Evolutionary conservation across 2,113 vertebrate genomes (phyloP), one percentile per base, ranked within the genome.

Genomic region (Peromyscus polionotus): DNA sequence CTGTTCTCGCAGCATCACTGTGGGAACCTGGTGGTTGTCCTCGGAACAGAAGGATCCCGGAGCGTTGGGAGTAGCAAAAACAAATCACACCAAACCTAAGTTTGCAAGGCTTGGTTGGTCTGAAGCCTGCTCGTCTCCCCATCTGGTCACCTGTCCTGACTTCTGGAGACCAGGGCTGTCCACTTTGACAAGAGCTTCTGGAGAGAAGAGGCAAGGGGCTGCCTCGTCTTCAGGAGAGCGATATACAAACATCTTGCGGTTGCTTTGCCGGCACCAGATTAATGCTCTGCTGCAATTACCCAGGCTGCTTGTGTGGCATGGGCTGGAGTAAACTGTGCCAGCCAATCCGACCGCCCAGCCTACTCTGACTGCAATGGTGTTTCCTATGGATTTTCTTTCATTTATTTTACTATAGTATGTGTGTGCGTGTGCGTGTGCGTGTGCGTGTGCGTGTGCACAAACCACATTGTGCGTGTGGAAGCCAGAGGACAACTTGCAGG

Each of bases 291-390:
- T 36, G 36, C 51, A 45, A 36, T 33, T 14, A 36, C n/a, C 54
- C 59, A 39, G 59, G 75, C 28, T 61, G 51, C 16, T 45, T 28
- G 13, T 39, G 70, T 0, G 1, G 42, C 0, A 0, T 1, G 10
- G 9, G n/a, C 4, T 28, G 54, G 36, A 79, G 65, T 54, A 45
- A 54, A 24, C 63, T 13, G 24, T 33, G 11, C 51, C 4, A 4
- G 13, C 57, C 65, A 57, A 24, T 48, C 6, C 86, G 51, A 51
- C 36, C 11, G 31, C 65, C 16, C 20, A 68, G 57, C 70, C 20
- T 31, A 85, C 76, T 59, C 51, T 22, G 72, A 63, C 0, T 12
- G 54, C 42, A 59, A 28, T 80, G 36, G 68, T 5, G 28, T 26
- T 89, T 83, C 54, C 10, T 0, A 68, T 20, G 28, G 26, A 57